A percentile compares a stretch with the other conserved stretches of the same genome.
phyloP scores from a whole-genome alignment of 2,888 invertebrate species.

The Mesorhabditis belari region DNA sequence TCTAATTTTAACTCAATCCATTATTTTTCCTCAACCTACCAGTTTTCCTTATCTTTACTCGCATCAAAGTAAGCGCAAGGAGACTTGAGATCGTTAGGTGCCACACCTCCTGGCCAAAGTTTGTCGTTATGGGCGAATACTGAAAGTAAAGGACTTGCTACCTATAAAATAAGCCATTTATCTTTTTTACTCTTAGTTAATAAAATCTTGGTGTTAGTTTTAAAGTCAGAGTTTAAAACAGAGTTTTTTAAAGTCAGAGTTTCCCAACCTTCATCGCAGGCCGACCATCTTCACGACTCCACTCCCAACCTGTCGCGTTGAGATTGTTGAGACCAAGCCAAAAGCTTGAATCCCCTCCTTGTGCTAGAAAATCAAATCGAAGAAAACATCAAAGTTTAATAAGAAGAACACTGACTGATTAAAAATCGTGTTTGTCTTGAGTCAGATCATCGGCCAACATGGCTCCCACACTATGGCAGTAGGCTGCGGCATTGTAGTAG shows the following conservation, averaged over 20 bases:
- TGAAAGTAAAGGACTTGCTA: too few species aligned
- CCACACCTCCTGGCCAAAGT: slow-evolving; percentile 14
- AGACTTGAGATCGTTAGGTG: slow-evolving; percentile 10
- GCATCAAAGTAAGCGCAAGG: slow-evolving; percentile 25
- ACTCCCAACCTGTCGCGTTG: slow-evolving; percentile 12
- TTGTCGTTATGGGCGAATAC: not conserved
- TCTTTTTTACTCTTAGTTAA: too few species aligned
- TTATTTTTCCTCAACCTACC: not conserved
- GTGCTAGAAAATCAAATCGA: too few species aligned
- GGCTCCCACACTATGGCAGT: slow-evolving; percentile 27
- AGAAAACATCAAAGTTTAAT: too few species aligned
- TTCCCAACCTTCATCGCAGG: not conserved
- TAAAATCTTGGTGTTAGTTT: too few species aligned
- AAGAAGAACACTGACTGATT: not conserved
- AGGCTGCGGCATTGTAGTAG: slow-evolving; percentile 17
- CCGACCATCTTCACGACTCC: slow-evolving; percentile 19
- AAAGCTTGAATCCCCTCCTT: slow-evolving; percentile 13
- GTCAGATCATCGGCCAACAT: slow-evolving; percentile 33
- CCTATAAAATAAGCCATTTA: too few species aligned
- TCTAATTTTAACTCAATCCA: not conserved
- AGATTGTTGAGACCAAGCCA: slow-evolving; percentile 26
- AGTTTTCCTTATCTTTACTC: slow-evolving; percentile 4
- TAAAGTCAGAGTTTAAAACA: too few species aligned
- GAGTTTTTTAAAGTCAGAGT: not conserved
- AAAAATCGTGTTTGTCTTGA: slow-evolving; percentile 21